Evolutionary conservation across 23 tunicate genomes (phyloP).

Genomic region (Botrylloides violaceus): DNA sequence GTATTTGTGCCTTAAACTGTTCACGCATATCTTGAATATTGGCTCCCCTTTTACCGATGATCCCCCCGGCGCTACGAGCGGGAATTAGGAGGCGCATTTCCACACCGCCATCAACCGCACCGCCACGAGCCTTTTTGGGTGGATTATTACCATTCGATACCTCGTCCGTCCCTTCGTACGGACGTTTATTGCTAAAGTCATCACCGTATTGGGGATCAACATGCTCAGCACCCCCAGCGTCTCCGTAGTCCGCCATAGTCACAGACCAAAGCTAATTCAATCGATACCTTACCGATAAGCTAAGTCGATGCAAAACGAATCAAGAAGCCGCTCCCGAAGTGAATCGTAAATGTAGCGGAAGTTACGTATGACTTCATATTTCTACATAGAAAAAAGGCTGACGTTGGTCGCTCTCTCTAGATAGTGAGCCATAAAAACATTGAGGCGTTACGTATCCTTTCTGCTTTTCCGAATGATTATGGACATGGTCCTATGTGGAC

Average conservation of each 20-base stretch:
- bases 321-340: not conserved
- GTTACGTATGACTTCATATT: too few species aligned
- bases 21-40: slow-evolving; percentile 77
- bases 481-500: too few species aligned
- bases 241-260: slow-evolving; percentile 18
- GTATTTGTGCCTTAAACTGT: slow-evolving; percentile 71
- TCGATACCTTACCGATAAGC: not conserved
- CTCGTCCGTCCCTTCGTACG: slow-evolving; percentile 35
- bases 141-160: slow-evolving; percentile 29
- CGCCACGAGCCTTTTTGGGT: slow-evolving; percentile 31
- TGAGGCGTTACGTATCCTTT: too few species aligned
- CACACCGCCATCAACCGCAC: slow-evolving; percentile 7
- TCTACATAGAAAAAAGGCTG: too few species aligned
- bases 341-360: too few species aligned
- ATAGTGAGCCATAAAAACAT: too few species aligned
- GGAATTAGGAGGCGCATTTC: slow-evolving; percentile 88
- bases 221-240: not conserved
- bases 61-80: slow-evolving; percentile 74
- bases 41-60: slow-evolving; percentile 79
- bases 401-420: too few species aligned
- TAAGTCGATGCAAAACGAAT: too few species aligned
- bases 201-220: slow-evolving; percentile 15
- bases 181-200: slow-evolving; percentile 49
- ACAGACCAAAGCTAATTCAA: not conserved
- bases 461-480: too few species aligned